Conservation (phyloP, 2,113 vertebrate genomes). For the Periophthalmodon schlosseri region DNA sequence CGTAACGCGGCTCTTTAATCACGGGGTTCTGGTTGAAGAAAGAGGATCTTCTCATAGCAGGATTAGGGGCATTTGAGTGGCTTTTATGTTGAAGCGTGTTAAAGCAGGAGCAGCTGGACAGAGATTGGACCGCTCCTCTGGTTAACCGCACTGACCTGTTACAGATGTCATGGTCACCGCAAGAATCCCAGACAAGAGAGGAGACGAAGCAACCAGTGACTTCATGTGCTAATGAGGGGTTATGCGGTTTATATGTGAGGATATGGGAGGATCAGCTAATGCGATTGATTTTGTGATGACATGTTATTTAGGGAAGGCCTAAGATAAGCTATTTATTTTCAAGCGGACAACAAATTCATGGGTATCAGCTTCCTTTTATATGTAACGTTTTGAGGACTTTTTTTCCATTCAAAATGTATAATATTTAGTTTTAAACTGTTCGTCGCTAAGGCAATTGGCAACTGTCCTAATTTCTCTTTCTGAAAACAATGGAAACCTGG, state of each 20-base stretch:
- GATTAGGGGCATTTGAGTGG: background rate
- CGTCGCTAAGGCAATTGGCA: too few relatives aligned
- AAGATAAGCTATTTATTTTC: background rate
- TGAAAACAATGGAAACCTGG: too few relatives aligned
- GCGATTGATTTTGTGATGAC: background rate
- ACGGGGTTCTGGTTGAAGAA: background rate
- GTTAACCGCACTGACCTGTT: slow-evolving; percentile 5
- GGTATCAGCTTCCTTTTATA: too few relatives aligned
- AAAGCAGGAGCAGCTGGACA: slow-evolving; percentile 19
- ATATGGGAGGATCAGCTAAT: background rate
- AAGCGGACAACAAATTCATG: background rate
- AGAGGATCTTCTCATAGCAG: slow-evolving; percentile 12
- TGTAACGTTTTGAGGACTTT: too few relatives aligned
- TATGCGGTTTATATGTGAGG: background rate
- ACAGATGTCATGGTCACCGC: slow-evolving; percentile 16
- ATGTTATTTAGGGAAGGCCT: background rate
- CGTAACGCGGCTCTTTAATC: background rate
- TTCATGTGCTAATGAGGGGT: slow-evolving; percentile 3
- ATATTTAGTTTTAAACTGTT: too few relatives aligned
- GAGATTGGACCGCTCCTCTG: background rate
- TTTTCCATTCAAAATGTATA: too few relatives aligned
- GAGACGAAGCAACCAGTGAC: background rate
- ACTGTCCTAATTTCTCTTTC: too few relatives aligned
- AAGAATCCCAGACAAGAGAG: slow-evolving; percentile 3
- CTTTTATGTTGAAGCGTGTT: slow-evolving; percentile 8